Percentiles rank a stretch among this genome's conserved stretches.
These are phyloP conservation scores for Desoria tigrina DNA, from an alignment of 2,888 invertebrate species.

Conservation along the genomic window DNA sequence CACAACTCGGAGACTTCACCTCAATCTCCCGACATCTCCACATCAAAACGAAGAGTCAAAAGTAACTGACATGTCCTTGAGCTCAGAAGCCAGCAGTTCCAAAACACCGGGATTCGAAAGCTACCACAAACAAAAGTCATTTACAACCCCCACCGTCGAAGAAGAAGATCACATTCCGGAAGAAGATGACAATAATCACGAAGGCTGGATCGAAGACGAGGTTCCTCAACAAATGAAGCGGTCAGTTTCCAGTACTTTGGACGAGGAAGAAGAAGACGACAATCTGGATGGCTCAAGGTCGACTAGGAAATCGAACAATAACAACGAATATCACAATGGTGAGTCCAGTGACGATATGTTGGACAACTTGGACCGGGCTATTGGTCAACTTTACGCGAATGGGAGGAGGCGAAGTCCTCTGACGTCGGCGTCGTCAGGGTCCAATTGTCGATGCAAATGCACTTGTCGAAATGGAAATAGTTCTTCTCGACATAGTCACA, in stretches of 20 bases:
- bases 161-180: slow-evolving; percentile 26
- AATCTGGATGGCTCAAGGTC: slow-evolving; percentile 8
- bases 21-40: slow-evolving; percentile 46
- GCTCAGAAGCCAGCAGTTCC: slow-evolving; percentile 51
- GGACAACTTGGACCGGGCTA: slow-evolving; percentile 51
- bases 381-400: slow-evolving; percentile 47
- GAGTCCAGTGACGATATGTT: slow-evolving; percentile 51
- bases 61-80: slow-evolving; percentile 51
- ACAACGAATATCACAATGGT: slow-evolving; percentile 51
- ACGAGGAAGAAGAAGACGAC: slow-evolving; percentile 52
- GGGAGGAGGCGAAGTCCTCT: slow-evolving; percentile 24
- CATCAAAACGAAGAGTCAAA: slow-evolving; percentile 43
- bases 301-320: slow-evolving; percentile 40
- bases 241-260: slow-evolving; percentile 48
- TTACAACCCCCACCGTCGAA: slow-evolving; percentile 31
- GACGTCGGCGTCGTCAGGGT: not conserved
- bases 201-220: slow-evolving; percentile 11
- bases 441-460: slow-evolving; percentile 21
- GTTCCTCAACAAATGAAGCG: slow-evolving; percentile 37
- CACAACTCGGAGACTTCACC: slow-evolving; percentile 43
- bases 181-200: slow-evolving; percentile 1
- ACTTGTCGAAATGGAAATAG: slow-evolving; percentile 14
- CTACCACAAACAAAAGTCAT: slow-evolving; percentile 48
- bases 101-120: slow-evolving; percentile 52
- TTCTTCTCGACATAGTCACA: slow-evolving; percentile 14